Base-by-base conservation (phyloP, 2,888 invertebrate species). In the Cerastoderma edule region DNA sequence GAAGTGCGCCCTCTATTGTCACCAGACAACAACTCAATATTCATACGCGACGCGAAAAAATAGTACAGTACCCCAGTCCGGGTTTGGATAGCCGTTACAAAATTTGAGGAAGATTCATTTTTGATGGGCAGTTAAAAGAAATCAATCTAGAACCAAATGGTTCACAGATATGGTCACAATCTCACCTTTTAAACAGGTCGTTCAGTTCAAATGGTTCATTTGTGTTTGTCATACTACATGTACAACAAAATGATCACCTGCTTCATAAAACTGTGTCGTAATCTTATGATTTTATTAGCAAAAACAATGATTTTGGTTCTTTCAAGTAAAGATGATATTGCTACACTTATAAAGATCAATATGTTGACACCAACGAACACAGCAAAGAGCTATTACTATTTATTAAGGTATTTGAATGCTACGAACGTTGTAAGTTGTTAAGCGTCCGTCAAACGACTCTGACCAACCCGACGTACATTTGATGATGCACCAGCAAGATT, bases 1-100 rank as follows among this genome's bases (percentile, higher is more conserved):
- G 60, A 60, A 60, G 39, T 35, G 60, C 60, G 60, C 39, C 60
- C 60, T 60, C 60, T 39, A 60, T 60, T 60, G 60, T 60, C 39
- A 60, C 60, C 33, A 60, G 35, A 60, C 60, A 22, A 60, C 60
- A 39, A 50, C 50, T 1, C 22, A 10, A 30, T 27, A 30, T 56
- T 28, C 28, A 56, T 56, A 56, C 30, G 28, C 30, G 30, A 30
- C 56, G 30, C 24, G n/a, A n/a, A 27, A 56, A 27, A 8, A 28
- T 30, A 56, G 30, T 56, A 22, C 56, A 13, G 10, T 16, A 50
- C 22, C 13, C 50, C 22, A 50, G 10, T 6, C 10, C 22, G 6
- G 50, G 10, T 50, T n/a, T 22, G 6, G 16, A 56, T 19, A 19
- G 16, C 27, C 13, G 13, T 30, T 19, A n/a, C 22, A 50, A n/a